Evolutionary conservation across 2,113 vertebrate species (phyloP).

Genomic region (Hippocampus zosterae): DNA sequence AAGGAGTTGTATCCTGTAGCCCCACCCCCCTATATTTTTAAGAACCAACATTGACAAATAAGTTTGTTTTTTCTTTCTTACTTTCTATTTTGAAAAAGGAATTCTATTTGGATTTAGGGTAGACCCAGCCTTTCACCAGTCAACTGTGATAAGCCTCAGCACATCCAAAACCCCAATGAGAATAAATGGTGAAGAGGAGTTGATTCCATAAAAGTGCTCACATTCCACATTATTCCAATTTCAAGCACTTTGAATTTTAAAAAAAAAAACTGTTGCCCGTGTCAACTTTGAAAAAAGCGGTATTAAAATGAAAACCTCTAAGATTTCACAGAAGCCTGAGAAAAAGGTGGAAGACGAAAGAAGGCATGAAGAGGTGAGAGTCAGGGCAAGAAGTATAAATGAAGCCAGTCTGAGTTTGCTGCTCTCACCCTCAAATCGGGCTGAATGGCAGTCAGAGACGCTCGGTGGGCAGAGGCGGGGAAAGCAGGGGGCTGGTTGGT

Average conservation of each 20-base stretch:
- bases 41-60: no score
- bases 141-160: no score
- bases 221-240: neutral
- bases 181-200: neutral
- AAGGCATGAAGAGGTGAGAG: neutral
- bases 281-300: neutral
- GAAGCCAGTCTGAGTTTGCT: slow-evolving; percentile 10
- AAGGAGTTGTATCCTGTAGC: no score
- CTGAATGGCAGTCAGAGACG: neutral
- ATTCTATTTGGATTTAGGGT: neutral
- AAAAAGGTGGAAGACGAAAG: neutral
- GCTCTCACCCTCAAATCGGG: slow-evolving; percentile 62
- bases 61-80: no score
- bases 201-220: neutral
- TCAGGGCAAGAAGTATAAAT: neutral
- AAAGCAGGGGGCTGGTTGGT: neutral
- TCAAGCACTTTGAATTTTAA: neutral
- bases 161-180: neutral
- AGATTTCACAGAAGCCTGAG: neutral
- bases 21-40: no score
- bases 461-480: neutral
- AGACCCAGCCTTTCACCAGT: neutral
- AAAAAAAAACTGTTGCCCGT: neutral
- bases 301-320: neutral
- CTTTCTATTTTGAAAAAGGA: no score